Conservation (phyloP, 2,888 invertebrate genomes). For the Harpalus rufipes region DNA sequence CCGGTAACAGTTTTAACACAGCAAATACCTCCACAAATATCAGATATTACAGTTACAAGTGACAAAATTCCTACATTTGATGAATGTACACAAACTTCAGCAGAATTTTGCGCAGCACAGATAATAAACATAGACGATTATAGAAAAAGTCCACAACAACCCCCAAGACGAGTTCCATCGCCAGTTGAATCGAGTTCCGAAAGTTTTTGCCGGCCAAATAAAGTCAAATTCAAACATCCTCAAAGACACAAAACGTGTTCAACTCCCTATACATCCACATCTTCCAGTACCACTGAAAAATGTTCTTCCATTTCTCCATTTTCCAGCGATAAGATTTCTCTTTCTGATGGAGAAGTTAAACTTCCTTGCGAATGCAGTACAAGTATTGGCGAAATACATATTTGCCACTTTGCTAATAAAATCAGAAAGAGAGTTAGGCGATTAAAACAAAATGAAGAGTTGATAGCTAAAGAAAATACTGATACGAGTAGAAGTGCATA, state of each 20-base stretch:
- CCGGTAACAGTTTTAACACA: background rate
- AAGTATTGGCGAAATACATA: constrained; percentile 72
- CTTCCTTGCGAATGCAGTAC: constrained; percentile 67
- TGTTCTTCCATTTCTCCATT: background rate
- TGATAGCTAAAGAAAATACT: constrained; percentile 65
- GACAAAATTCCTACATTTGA: background rate
- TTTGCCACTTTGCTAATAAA: constrained; percentile 69
- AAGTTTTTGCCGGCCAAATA: constrained; percentile 4
- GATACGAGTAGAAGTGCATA: constrained; percentile 65
- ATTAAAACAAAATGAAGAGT: constrained; percentile 69
- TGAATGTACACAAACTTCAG: background rate
- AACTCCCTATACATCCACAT: background rate
- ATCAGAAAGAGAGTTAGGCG: constrained; percentile 62
- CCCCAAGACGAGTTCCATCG: background rate
- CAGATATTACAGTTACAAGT: background rate
- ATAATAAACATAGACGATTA: constrained; percentile 24
- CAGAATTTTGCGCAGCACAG: background rate
- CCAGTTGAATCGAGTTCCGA: background rate
- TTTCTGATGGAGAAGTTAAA: constrained; percentile 69
- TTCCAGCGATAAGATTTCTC: constrained; percentile 22
- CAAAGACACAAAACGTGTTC: constrained; percentile 40
- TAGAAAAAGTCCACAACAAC: background rate
- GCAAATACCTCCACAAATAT: background rate
- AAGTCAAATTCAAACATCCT: constrained; percentile 16
- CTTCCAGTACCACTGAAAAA: constrained; percentile 35